phyloP scores from a whole-genome alignment of 2,113 vertebrate genomes.

The Oreochromis tanganicae region DNA sequence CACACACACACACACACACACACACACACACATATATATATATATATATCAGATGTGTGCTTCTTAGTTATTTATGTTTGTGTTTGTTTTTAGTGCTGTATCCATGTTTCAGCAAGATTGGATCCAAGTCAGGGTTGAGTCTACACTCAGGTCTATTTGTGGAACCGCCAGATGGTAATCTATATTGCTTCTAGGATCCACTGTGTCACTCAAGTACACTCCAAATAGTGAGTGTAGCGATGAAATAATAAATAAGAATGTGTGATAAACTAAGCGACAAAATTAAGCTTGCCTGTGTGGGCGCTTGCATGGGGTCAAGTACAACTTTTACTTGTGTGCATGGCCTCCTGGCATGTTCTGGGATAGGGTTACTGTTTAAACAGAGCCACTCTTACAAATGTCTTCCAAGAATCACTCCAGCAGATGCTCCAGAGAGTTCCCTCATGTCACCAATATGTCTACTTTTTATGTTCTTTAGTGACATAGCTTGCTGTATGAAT shows the following conservation, averaged over 20 bases:
- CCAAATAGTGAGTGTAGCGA: constrained; percentile 33
- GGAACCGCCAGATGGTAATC: constrained; percentile 52
- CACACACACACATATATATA: neutral
- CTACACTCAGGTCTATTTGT: constrained; percentile 47
- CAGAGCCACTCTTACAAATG: neutral
- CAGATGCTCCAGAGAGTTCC: neutral
- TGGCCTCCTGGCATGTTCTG: neutral
- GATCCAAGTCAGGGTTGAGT: neutral
- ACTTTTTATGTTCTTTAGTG: neutral
- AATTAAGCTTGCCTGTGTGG: neutral
- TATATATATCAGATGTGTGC: neutral
- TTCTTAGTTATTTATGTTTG: neutral
- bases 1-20: too few species aligned
- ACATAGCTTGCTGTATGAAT: neutral
- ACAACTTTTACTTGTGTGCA: neutral
- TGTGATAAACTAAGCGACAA: neutral
- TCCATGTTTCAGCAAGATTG: neutral
- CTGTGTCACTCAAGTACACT: constrained; percentile 1
- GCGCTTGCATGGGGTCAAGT: neutral
- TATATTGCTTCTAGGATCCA: constrained; percentile 30
- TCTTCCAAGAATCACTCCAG: neutral
- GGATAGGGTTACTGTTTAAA: neutral
- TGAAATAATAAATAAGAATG: neutral
- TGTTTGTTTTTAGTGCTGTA: constrained; percentile 26
- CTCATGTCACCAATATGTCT: neutral